Base-by-base conservation (phyloP, 2,113 vertebrate species). In the Antigone vipio region DNA sequence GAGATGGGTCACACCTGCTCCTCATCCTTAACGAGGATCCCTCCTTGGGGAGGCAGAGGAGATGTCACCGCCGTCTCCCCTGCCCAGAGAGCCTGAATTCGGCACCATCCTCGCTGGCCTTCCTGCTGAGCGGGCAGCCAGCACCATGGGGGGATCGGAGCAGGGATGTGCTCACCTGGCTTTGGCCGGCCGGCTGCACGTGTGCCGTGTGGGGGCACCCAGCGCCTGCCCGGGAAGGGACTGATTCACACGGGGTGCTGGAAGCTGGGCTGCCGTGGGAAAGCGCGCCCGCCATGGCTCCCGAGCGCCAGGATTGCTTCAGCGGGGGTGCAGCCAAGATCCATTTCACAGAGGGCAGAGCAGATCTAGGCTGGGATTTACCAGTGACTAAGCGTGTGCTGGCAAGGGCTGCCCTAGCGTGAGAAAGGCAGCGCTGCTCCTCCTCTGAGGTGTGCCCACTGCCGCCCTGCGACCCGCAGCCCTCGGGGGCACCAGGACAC, bases 321-420 rank as follows among this genome's bases (percentile, higher is more conserved):
- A 96, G 97, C 84, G 58, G 93, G 89, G 96, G 89, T 78, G 94
- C 97, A 97, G 97, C 98, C 96, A 89, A 98, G 97, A 96, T 83
- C 88, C 96, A 82, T 94, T 95, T 85, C 76, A 87, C 96, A 98
- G 92, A 82, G 95, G 91, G 97, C 96, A 95, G 95, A 52, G 27
- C 88, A 92, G 76, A 92, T 94, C 93, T 82, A 15, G 95, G 92
- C 97, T 97, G 96, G 95, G 97, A 96, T 89, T 88, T 83, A 95
- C 95, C 86, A 24, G 76, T 98, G 98, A 98, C 97, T 98, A 96
- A 98, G 98, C 93, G 7, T 97, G 98, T 96, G 97, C 97, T 96
- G 96, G 97, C 95, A 96, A 91, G 94, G 97, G 93, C 91, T 94
- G 94, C 94, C 96, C 88, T 32, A 96, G 93, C 95, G 92, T 97